Conservation (phyloP, 2,113 vertebrate genomes). For the Micronisus gabar region DNA sequence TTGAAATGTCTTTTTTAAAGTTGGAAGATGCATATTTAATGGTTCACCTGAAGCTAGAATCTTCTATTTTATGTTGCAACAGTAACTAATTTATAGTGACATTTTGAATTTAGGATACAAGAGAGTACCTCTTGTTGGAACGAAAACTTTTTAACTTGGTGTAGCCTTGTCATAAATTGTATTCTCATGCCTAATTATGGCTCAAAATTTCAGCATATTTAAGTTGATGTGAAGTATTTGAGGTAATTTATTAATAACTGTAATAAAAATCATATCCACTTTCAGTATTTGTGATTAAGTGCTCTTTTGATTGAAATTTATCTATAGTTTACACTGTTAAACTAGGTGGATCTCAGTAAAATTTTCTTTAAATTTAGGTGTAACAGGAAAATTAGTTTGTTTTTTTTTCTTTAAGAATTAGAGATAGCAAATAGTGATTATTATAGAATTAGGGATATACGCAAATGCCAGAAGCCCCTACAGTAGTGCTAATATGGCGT, state of each 20-base stretch:
- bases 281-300: neutral
- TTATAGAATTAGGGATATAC: neutral
- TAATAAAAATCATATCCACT: neutral
- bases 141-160: neutral
- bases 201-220: neutral
- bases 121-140: neutral
- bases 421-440: neutral
- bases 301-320: neutral
- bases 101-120: constrained; percentile 16
- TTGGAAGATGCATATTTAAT: constrained; percentile 52
- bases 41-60: constrained; percentile 19
- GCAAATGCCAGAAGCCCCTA: neutral
- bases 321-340: neutral
- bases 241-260: neutral
- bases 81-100: constrained; percentile 39
- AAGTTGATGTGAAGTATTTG: neutral
- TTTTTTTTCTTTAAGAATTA: neutral
- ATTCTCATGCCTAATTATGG: neutral
- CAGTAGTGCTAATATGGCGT: neutral
- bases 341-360: neutral
- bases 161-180: neutral
- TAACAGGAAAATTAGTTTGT: neutral
- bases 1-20: constrained; percentile 42
- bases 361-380: neutral
- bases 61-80: constrained; percentile 20